phyloP scores from a whole-genome alignment of 2,113 vertebrate species.

The Hiodon tergisus region DNA sequence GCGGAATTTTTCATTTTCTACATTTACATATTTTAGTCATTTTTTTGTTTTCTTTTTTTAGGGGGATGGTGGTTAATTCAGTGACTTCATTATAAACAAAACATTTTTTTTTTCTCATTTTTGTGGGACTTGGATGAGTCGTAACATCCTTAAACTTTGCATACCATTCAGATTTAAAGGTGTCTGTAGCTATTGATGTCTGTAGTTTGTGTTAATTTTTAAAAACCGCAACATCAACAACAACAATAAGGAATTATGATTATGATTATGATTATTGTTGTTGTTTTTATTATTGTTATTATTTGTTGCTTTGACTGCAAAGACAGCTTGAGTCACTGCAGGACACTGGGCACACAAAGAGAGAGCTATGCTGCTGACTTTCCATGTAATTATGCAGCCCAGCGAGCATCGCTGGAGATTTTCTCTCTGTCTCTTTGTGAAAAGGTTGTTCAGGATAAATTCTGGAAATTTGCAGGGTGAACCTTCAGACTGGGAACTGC shows the following conservation, averaged over 20 bases:
- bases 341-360: neutral
- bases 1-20: neutral
- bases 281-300: conserved; percentile 10
- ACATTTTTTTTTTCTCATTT: neutral
- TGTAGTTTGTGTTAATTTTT: neutral
- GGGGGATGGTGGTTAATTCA: neutral
- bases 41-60: neutral
- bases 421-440: neutral
- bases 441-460: neutral
- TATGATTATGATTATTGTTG: conserved; percentile 10
- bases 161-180: neutral
- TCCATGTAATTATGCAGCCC: conserved; percentile 16
- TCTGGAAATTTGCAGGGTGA: neutral
- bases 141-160: neutral
- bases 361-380: neutral
- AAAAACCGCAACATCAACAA: neutral
- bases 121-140: neutral
- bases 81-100: neutral
- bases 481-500: neutral
- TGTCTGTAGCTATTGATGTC: neutral
- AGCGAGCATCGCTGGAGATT: neutral
- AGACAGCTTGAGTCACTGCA: conserved; percentile 13
- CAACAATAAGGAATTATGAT: conserved; percentile 1
- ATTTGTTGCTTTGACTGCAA: neutral
- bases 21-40: neutral